A percentile compares a stretch with the other conserved stretches of the same genome.
These are phyloP conservation scores for Ciconia stormi DNA, from an alignment of 2,113 vertebrate genomes.

Conservation along the genomic window DNA sequence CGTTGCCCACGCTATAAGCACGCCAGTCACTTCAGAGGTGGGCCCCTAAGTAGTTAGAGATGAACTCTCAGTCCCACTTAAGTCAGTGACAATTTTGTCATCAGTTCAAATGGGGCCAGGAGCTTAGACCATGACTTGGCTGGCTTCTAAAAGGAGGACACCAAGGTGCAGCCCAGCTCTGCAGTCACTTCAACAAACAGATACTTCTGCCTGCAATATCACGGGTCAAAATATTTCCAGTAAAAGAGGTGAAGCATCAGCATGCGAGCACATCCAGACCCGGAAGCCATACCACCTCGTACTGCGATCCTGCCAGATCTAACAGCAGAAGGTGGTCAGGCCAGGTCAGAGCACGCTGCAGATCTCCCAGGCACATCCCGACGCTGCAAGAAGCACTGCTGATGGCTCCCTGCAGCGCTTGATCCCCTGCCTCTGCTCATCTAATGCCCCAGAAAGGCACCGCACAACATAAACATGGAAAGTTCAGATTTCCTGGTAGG, in stretches of 20 bases:
- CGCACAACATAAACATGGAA: fast-evolving
- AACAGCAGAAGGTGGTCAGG: background rate
- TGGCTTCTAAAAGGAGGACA: background rate
- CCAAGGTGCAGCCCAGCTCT: background rate
- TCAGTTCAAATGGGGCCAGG: background rate
- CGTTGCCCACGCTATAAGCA: background rate
- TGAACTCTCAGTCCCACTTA: background rate
- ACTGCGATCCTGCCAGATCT: background rate
- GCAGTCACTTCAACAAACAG: background rate
- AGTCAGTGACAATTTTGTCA: background rate
- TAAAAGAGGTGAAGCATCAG: background rate
- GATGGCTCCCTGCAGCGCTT: background rate
- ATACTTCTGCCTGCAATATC: background rate
- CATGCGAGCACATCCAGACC: fast-evolving
- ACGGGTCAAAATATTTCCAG: background rate
- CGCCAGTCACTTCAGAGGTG: background rate
- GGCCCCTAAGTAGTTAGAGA: background rate
- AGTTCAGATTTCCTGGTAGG: background rate
- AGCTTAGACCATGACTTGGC: background rate
- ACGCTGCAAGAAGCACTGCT: fast-evolving
- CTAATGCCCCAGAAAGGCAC: background rate
- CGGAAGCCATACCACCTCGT: background rate
- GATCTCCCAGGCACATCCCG: background rate
- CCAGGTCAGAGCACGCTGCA: fast-evolving
- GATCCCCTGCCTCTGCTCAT: background rate